Percentiles rank a stretch among this genome's conserved stretches.
Evolutionary conservation across 2,113 vertebrate species (phyloP).

Genomic region (Columba janthina): DNA sequence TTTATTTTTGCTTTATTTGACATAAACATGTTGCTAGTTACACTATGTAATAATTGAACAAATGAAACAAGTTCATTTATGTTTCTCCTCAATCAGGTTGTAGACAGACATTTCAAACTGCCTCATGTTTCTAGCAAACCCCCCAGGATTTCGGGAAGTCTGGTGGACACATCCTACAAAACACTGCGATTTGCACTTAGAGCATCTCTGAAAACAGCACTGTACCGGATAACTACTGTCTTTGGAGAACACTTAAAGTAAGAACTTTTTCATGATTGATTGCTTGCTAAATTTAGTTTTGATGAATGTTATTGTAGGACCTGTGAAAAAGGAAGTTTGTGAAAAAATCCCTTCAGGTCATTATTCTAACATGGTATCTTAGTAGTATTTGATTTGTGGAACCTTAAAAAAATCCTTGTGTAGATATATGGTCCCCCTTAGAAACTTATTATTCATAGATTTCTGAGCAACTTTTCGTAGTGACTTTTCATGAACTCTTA

Average conservation of each 20-base stretch:
- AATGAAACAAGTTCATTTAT: neutral
- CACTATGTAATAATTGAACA: neutral
- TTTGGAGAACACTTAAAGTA: conserved; percentile 95
- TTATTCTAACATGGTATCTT: neutral
- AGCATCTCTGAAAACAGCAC: conserved; percentile 91
- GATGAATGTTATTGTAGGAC: neutral
- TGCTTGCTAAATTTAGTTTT: neutral
- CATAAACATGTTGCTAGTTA: neutral
- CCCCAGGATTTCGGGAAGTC: conserved; percentile 73
- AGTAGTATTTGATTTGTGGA: neutral
- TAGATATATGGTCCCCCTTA: neutral
- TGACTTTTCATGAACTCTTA: neutral
- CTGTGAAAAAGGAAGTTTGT: neutral
- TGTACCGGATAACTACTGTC: conserved; percentile 92
- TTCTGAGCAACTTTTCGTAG: neutral
- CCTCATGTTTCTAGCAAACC: conserved; percentile 96
- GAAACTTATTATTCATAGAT: neutral
- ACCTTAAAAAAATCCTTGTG: neutral
- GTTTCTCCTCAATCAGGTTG: conserved; percentile 78
- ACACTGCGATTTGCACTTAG: conserved; percentile 92
- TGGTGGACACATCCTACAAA: conserved; percentile 90
- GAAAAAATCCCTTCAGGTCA: neutral
- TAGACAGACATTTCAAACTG: conserved; percentile 97
- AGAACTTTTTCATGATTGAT: conserved; percentile 24
- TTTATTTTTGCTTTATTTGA: neutral